phyloP scores from a whole-genome alignment of 2,797 vertebrate species.

The Adelosebastes latens region DNA sequence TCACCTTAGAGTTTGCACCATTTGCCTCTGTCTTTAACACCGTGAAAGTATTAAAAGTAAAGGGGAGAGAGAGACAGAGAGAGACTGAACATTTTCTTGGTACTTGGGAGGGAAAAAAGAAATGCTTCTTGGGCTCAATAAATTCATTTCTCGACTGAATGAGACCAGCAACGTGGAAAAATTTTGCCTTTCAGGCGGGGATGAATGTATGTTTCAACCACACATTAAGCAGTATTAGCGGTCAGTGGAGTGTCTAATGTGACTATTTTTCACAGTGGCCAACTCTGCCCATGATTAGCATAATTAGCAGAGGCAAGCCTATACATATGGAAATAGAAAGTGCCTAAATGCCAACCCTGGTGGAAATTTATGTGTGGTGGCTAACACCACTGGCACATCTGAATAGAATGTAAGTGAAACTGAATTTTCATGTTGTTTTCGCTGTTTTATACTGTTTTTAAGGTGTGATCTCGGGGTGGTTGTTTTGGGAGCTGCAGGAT shows the following conservation, averaged over 20 bases:
- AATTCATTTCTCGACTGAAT: conserved; percentile 96
- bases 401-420: conserved; percentile 91
- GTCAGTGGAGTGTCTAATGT: conserved; percentile 97
- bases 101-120: conserved; percentile 83
- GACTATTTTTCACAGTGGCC: conserved; percentile 96
- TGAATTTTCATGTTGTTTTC: conserved; percentile 76
- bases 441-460: conserved; percentile 61
- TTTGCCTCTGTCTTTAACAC: conserved; percentile 77
- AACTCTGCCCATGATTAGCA: conserved; percentile 97
- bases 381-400: conserved; percentile 91
- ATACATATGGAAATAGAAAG: conserved; percentile 97
- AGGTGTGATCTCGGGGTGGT: conserved; percentile 33
- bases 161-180: conserved; percentile 97
- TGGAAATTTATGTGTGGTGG: conserved; percentile 94
- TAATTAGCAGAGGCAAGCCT: conserved; percentile 96
- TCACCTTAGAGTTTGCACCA: conserved; percentile 77
- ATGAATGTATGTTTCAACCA: conserved; percentile 98
- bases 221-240: conserved; percentile 97
- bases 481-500: conserved; percentile 23
- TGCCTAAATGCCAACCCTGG: conserved; percentile 93
- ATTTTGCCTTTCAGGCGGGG: conserved; percentile 92
- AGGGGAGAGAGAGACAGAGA: conserved; percentile 62
- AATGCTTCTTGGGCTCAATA: conserved; percentile 90
- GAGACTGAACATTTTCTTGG: conserved; percentile 79
- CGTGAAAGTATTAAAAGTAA: conserved; percentile 73